Percentiles rank a stretch among this genome's conserved stretches.
Evolutionary conservation across 1,140 invertebrate genomes (phyloP).

Genomic region (Macrotrachela quadricornifera): DNA sequence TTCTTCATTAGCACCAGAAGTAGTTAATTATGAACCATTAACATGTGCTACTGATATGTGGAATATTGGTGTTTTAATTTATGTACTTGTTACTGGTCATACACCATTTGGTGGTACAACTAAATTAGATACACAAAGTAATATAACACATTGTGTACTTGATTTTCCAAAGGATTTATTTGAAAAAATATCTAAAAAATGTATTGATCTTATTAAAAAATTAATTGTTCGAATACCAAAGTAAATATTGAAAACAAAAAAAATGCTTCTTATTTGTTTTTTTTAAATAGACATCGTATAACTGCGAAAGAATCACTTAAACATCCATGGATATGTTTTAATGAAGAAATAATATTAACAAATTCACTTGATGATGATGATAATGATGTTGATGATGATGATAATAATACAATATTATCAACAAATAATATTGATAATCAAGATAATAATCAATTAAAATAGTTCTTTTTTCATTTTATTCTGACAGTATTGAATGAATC

Average conservation of each 20-base stretch:
- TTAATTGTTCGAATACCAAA: constrained; percentile 53
- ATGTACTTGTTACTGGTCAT: constrained; percentile 42
- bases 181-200: constrained; percentile 54
- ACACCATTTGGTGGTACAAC: constrained; percentile 6
- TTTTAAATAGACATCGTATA: neutral
- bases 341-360: too few species aligned
- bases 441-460: too few species aligned
- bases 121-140: constrained; percentile 1
- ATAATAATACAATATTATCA: too few species aligned
- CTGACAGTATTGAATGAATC: too few species aligned
- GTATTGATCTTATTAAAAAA: constrained; percentile 64
- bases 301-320: constrained; percentile 1
- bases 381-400: too few species aligned
- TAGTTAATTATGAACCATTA: constrained; percentile 70
- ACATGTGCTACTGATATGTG: constrained; percentile 63
- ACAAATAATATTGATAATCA: too few species aligned
- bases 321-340: neutral
- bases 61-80: constrained; percentile 58
- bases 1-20: constrained; percentile 68
- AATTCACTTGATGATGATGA: too few species aligned
- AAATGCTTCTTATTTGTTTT: neutral
- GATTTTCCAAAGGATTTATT: constrained; percentile 77
- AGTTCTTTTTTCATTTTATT: too few species aligned
- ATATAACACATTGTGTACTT: constrained; percentile 18
- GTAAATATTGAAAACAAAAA: constrained; percentile 38